A percentile compares a stretch with the other conserved stretches of the same genome.
Evolutionary conservation across 2,797 vertebrate species (phyloP).

Genomic region (Helostoma temminkii): DNA sequence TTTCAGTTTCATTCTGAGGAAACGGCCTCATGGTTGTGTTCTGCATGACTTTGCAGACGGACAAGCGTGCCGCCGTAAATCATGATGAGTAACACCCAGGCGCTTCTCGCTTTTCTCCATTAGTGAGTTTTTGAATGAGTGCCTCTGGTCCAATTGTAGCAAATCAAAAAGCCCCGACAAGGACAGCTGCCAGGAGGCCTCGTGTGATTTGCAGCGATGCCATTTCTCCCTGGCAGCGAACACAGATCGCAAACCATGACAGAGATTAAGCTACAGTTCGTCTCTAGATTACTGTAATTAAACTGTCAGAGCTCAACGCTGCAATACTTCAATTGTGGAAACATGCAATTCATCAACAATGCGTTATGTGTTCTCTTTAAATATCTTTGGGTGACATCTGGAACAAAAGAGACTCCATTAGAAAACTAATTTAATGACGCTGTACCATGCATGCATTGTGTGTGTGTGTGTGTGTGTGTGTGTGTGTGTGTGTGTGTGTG

Average conservation of each 20-base stretch:
- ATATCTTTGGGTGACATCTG: constrained; percentile 53
- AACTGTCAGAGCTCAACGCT: constrained; percentile 64
- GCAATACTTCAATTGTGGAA: constrained; percentile 55
- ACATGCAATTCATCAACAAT: constrained; percentile 52
- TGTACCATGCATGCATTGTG: not conserved
- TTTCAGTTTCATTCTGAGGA: not conserved
- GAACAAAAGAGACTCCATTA: constrained; percentile 46
- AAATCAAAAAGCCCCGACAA: constrained; percentile 70
- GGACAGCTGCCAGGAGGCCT: constrained; percentile 64
- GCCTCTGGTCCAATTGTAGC: constrained; percentile 60
- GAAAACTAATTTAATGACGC: constrained; percentile 23
- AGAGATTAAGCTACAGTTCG: constrained; percentile 64
- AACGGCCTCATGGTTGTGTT: constrained; percentile 5
- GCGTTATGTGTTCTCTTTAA: constrained; percentile 51
- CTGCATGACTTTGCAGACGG: constrained; percentile 16
- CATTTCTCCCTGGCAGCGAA: constrained; percentile 58
- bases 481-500: too few species aligned
- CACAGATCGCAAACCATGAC: constrained; percentile 56
- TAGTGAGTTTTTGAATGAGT: constrained; percentile 66
- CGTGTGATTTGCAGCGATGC: constrained; percentile 64
- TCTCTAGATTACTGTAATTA: constrained; percentile 75
- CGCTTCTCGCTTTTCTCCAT: constrained; percentile 62
- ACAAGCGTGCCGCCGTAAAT: constrained; percentile 45
- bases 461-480: constrained; percentile 4
- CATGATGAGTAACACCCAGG: constrained; percentile 43